These are phyloP conservation scores for Nannoperca obscura DNA, from an alignment of 2,797 vertebrate species.

Conservation along the genomic window DNA sequence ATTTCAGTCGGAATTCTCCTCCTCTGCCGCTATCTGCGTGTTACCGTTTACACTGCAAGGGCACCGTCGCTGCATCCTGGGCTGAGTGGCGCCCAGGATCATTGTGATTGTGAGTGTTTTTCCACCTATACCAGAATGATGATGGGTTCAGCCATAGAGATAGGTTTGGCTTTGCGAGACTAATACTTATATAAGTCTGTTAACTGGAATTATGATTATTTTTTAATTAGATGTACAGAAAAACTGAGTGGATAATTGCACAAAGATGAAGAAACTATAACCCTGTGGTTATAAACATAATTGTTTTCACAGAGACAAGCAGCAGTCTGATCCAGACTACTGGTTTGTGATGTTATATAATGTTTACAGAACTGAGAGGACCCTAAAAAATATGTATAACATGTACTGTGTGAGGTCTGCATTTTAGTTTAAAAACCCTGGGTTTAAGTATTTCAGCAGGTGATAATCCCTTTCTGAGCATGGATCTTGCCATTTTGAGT, in stretches of 20 bases:
- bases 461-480: conserved; percentile 47
- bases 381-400: conserved; percentile 12
- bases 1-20: too few species aligned
- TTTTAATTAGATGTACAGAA: conserved; percentile 18
- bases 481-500: conserved; percentile 37
- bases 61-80: too few species aligned
- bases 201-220: conserved; percentile 17
- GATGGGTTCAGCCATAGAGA: too few species aligned
- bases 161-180: too few species aligned
- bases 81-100: too few species aligned
- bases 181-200: background rate
- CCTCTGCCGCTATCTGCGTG: too few species aligned
- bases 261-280: conserved; percentile 16
- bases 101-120: too few species aligned
- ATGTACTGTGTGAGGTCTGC: conserved; percentile 33
- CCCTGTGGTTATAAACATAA: conserved; percentile 24
- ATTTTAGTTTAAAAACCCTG: conserved; percentile 24
- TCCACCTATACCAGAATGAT: too few species aligned
- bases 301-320: conserved; percentile 36
- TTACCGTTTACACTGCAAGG: too few species aligned
- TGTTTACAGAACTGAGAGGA: conserved; percentile 23
- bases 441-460: conserved; percentile 43
- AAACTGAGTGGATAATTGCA: conserved; percentile 24
- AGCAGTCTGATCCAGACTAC: conserved; percentile 20
- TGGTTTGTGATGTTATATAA: conserved; percentile 20